A percentile compares a stretch with the other conserved stretches of the same genome.
phyloP scores from a whole-genome alignment of 2,797 vertebrate genomes.

The Enteromius paludinosus region DNA sequence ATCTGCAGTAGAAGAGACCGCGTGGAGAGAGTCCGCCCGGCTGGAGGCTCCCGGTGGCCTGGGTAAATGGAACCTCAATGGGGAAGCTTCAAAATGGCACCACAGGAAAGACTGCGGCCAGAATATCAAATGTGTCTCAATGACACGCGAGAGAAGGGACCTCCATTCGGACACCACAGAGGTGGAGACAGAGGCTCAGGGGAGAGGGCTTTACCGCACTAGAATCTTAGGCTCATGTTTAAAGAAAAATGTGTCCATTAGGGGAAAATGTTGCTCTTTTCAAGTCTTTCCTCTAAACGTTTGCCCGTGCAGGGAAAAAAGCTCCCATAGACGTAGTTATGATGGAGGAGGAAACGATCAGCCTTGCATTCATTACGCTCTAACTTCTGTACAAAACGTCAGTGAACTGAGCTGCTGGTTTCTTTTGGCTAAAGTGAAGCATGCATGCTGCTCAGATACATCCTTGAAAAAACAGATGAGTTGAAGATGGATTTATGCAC shows the following conservation, averaged over 20 bases:
- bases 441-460: background rate
- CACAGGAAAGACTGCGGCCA: constrained; percentile 69
- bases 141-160: constrained; percentile 60
- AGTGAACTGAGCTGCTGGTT: background rate
- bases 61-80: constrained; percentile 77
- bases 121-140: constrained; percentile 76
- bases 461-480: background rate
- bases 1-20: constrained; percentile 73
- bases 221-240: constrained; percentile 39
- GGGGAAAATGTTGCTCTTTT: constrained; percentile 19
- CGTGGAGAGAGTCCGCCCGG: constrained; percentile 74
- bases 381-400: constrained; percentile 5
- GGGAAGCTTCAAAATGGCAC: constrained; percentile 77
- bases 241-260: constrained; percentile 37
- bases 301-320: background rate
- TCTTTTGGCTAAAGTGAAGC: background rate
- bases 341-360: constrained; percentile 23
- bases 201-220: constrained; percentile 51
- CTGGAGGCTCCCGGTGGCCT: constrained; percentile 76
- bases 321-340: constrained; percentile 22
- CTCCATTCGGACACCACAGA: constrained; percentile 50
- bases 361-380: background rate
- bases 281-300: constrained; percentile 19
- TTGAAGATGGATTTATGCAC: background rate
- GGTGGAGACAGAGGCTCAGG: constrained; percentile 45